Evolutionary conservation across 1,140 invertebrate genomes (phyloP).

Genomic region (Papilio glaucus): DNA sequence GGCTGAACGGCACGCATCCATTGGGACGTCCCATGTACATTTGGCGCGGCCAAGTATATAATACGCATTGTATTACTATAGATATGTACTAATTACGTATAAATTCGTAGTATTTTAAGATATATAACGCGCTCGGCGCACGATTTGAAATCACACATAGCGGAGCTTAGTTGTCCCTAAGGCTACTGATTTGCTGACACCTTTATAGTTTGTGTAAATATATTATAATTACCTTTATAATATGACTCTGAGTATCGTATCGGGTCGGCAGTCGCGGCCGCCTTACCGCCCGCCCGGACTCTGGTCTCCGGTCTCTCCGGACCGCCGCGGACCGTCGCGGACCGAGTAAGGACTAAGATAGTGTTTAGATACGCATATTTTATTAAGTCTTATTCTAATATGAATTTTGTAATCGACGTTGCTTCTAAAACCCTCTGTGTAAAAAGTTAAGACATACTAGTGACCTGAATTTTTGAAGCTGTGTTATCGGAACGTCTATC

Average conservation of each 20-base stretch:
- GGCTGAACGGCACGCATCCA: constrained; percentile 31
- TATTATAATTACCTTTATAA: constrained; percentile 80
- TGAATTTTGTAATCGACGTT: constrained; percentile 83
- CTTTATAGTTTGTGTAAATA: constrained; percentile 82
- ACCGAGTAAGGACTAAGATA: constrained; percentile 69
- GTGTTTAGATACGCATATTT: constrained; percentile 82
- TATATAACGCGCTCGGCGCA: constrained; percentile 74
- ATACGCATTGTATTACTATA: constrained; percentile 71
- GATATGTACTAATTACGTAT: constrained; percentile 77
- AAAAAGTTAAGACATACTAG: constrained; percentile 83
- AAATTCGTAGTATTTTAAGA: constrained; percentile 79
- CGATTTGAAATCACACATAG: constrained; percentile 81
- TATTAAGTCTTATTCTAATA: constrained; percentile 81
- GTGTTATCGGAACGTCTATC: constrained; percentile 74
- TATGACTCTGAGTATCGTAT: constrained; percentile 71
- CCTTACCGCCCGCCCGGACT: constrained; percentile 19
- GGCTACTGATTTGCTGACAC: constrained; percentile 79
- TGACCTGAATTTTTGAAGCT: constrained; percentile 82
- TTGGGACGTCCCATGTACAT: constrained; percentile 39
- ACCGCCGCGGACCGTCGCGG: constrained; percentile 43
- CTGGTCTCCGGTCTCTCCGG: constrained; percentile 37
- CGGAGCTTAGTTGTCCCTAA: constrained; percentile 81
- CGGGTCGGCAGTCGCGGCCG: constrained; percentile 44
- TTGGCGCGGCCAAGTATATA: constrained; percentile 53
- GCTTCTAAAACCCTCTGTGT: constrained; percentile 83